Base-by-base conservation (phyloP, 2,113 vertebrate genomes). In the Pholis gunnellus region DNA sequence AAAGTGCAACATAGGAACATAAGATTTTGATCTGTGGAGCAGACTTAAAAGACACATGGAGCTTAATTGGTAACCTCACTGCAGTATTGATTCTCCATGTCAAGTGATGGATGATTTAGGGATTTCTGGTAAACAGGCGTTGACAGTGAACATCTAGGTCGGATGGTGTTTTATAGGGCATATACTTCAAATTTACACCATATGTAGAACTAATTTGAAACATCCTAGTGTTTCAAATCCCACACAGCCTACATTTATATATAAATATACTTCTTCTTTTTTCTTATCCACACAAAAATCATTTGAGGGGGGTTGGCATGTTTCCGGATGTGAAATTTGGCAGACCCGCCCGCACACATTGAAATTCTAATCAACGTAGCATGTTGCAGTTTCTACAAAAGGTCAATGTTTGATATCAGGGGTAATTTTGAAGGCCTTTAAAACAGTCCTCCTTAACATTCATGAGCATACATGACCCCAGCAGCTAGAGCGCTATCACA, bases 391-490 rank as follows among this genome's bases (percentile, higher is more conserved):
- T 17, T 85, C 52, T 29, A 20, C 78, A 50, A 74, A 88, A 93
- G 90, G 89, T 94, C 90, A 91, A 56, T 25, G 66, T 93, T 89
- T 90, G 84, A 91, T 93, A 92, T 92, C 76, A 81, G 84, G 92
- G 92, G 90, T 95, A 93, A 95, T 94, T 90, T 70, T 86, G 82
- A 80, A 79, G 86, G 69, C 86, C 89, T 91, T 92, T 59, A 90
- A 91, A 89, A 87, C 75, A 79, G 34, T 82, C 79, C 85, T 93
- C 78, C 86, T 94, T 92, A 94, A 90, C 89, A 94, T 95, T 94
- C 92, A 92, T 84, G 88, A 91, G 89, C 83, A 71, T 74, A 82
- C 87, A 81, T 94, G 92, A 95, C 91, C 93, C 79, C 91, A 85
- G 75, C 81, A 92, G 88, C 88, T 59, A 84, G 88, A 89, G 81